Evolutionary conservation across 1,140 invertebrate genomes (phyloP).

Genomic region (Zaprionus lachaisei): DNA sequence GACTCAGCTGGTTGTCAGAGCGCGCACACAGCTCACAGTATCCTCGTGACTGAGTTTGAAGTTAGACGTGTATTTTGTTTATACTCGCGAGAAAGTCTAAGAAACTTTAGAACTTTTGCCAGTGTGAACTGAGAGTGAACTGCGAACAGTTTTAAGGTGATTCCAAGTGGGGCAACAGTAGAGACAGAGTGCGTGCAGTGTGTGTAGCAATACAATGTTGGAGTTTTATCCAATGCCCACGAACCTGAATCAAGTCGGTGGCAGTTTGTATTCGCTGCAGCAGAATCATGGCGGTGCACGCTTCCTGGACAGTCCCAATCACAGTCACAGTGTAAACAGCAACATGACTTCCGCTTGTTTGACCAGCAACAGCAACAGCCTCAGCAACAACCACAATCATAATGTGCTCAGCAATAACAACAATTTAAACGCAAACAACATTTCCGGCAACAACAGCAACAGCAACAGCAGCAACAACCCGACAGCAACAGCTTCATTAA

Average conservation of each 20-base stretch:
- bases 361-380: slow-evolving; percentile 39
- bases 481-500: slow-evolving; percentile 75
- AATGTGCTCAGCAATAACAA: slow-evolving; percentile 40
- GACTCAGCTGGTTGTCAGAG: slow-evolving; percentile 78
- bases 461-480: slow-evolving; percentile 60
- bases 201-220: slow-evolving; percentile 67
- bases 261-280: slow-evolving; percentile 77
- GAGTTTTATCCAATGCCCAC: slow-evolving; percentile 84
- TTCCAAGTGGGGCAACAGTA: background rate
- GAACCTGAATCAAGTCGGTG: slow-evolving; percentile 81
- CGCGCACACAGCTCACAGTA: slow-evolving; percentile 21
- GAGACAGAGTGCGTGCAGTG: background rate
- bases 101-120: background rate
- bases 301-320: slow-evolving; percentile 76
- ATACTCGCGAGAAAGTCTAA: background rate
- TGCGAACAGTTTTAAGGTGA: background rate
- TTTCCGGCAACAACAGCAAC: slow-evolving; percentile 65
- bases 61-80: slow-evolving; percentile 21
- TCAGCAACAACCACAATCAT: slow-evolving; percentile 44
- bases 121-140: background rate
- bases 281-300: slow-evolving; percentile 82
- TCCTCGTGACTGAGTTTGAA: background rate
- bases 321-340: slow-evolving; percentile 38
- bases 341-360: slow-evolving; percentile 49
- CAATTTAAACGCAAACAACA: slow-evolving; percentile 43